These are phyloP conservation scores for Tinea pellionella DNA, from an alignment of 2,888 invertebrate genomes.

Conservation along the genomic window DNA sequence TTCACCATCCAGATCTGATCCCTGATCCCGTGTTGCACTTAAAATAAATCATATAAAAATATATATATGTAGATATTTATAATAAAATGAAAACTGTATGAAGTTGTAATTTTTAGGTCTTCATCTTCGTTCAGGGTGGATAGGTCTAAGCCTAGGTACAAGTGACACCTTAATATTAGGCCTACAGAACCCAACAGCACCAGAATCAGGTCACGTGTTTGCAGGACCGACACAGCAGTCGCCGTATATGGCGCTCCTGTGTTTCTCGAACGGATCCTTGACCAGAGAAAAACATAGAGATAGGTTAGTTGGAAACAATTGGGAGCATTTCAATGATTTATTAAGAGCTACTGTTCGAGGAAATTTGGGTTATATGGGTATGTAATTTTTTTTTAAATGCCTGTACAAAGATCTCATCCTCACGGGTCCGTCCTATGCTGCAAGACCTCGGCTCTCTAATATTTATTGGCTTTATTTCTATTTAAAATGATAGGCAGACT, in stretches of 20 bases:
- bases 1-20: too few species aligned
- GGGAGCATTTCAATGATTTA: conserved; percentile 87
- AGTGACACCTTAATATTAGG: conserved; percentile 93
- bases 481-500: too few species aligned
- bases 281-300: conserved; percentile 87
- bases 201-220: conserved; percentile 86
- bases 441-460: too few species aligned
- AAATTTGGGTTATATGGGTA: conserved; percentile 92
- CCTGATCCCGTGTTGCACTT: too few species aligned
- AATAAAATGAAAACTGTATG: too few species aligned
- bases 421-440: too few species aligned
- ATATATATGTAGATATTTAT: too few species aligned
- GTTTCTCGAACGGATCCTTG: conserved; percentile 94
- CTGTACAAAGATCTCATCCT: too few species aligned
- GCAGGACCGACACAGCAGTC: conserved; percentile 84
- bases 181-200: conserved; percentile 73
- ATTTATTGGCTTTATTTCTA: too few species aligned
- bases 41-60: too few species aligned
- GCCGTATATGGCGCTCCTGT: conserved; percentile 89
- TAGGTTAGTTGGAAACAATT: conserved; percentile 77
- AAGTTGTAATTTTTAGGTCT: conserved; percentile 73
- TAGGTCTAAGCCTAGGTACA: conserved; percentile 91
- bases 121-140: conserved; percentile 81
- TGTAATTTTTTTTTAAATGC: conserved; percentile 21
- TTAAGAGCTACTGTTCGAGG: conserved; percentile 87